A percentile compares a stretch with the other conserved stretches of the same genome.
These are phyloP conservation scores for Botrylloides violaceus DNA, from an alignment of 23 tunicate species.

Conservation along the genomic window DNA sequence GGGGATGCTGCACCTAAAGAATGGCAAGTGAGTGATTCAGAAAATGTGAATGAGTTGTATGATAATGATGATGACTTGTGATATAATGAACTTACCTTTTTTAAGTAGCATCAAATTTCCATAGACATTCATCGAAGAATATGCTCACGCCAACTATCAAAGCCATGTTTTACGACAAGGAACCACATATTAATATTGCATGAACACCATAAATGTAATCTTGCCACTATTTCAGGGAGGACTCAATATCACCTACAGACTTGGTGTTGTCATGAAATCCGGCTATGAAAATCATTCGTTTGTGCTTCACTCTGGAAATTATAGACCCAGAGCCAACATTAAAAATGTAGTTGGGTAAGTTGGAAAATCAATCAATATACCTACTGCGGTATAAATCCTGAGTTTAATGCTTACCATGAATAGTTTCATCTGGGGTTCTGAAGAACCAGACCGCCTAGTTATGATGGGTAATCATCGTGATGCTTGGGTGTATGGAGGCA, in stretches of 20 bases:
- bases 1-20: conserved; percentile 62
- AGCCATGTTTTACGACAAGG: too few species aligned
- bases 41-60: too few species aligned
- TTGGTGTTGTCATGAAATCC: conserved; percentile 46
- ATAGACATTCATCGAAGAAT: too few species aligned
- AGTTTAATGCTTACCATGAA: conserved; percentile 28
- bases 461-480: conserved; percentile 95
- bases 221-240: conserved; percentile 77
- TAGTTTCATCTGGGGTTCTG: conserved; percentile 68
- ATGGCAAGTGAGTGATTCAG: conserved; percentile 84
- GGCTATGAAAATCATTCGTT: conserved; percentile 26
- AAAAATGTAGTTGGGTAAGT: conserved; percentile 21
- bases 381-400: too few species aligned
- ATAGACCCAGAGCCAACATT: conserved; percentile 6
- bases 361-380: too few species aligned
- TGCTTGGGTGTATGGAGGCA: conserved; percentile 96
- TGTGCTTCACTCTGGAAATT: conserved; percentile 56
- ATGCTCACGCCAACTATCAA: too few species aligned
- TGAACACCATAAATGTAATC: too few species aligned
- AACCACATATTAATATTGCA: too few species aligned
- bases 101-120: too few species aligned
- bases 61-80: too few species aligned
- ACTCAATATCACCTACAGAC: conserved; percentile 46
- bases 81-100: too few species aligned
- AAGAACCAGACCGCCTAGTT: conserved; percentile 89